phyloP scores from a whole-genome alignment of 2,888 invertebrate genomes.

The Abrostola tripartita region DNA sequence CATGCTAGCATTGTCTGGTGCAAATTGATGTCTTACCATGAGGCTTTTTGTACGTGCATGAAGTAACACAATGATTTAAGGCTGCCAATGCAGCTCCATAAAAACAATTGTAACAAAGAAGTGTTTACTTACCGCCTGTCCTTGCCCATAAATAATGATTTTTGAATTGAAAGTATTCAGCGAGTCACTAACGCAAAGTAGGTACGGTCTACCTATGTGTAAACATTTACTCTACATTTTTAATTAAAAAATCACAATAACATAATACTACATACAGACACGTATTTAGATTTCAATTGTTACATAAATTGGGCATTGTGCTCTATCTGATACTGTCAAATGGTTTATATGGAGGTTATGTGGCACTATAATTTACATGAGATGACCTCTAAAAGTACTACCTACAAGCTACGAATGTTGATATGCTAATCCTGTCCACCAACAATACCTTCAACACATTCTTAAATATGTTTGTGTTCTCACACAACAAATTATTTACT shows the following conservation, averaged over 20 bases:
- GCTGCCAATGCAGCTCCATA: constrained; percentile 40
- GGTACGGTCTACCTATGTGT: not conserved
- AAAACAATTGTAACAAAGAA: constrained; percentile 47
- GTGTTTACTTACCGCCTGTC: not conserved
- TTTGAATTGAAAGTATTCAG: not conserved
- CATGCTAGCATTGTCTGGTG: constrained; percentile 44
- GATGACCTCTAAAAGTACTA: constrained; percentile 46
- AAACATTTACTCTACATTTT: constrained; percentile 17
- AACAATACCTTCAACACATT: constrained; percentile 42
- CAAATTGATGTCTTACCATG: constrained; percentile 47
- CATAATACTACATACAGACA: constrained; percentile 35
- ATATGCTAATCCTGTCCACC: constrained; percentile 42
- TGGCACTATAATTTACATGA: constrained; percentile 47
- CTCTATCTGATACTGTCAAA: constrained; percentile 53
- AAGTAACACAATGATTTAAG: constrained; percentile 44
- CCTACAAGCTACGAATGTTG: constrained; percentile 38
- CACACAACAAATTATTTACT: constrained; percentile 46
- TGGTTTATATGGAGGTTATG: constrained; percentile 40
- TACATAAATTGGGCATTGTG: constrained; percentile 54
- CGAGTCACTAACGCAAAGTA: not conserved
- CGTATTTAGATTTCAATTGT: constrained; percentile 47
- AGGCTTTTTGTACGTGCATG: constrained; percentile 36
- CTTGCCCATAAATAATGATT: constrained; percentile 6
- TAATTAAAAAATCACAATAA: constrained; percentile 34
- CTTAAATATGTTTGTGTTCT: constrained; percentile 45